phyloP scores from a whole-genome alignment of 2,888 invertebrate genomes.

The Synanthedon myopaeformis region DNA sequence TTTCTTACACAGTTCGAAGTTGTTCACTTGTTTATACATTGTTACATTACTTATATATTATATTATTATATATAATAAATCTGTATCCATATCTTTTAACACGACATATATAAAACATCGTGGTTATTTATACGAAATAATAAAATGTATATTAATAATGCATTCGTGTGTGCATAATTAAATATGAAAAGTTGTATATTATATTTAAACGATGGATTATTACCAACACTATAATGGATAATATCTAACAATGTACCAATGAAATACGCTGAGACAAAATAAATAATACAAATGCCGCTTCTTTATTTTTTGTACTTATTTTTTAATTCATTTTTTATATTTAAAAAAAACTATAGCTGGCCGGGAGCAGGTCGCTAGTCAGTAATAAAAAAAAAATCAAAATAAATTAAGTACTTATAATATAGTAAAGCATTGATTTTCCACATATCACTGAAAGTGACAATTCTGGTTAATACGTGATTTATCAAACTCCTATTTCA shows the following conservation, averaged over 20 bases:
- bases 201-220: slow-evolving; percentile 50
- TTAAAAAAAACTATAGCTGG: too few relatives aligned
- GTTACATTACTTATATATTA: slow-evolving; percentile 23
- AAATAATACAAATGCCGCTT: slow-evolving; percentile 69
- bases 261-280: slow-evolving; percentile 64
- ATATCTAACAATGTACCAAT: slow-evolving; percentile 68
- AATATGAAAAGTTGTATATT: slow-evolving; percentile 64
- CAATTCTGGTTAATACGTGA: too few relatives aligned
- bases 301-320: slow-evolving; percentile 56
- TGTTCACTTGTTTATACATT: slow-evolving; percentile 69
- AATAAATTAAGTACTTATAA: too few relatives aligned
- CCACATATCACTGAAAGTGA: too few relatives aligned
- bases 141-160: slow-evolving; percentile 63
- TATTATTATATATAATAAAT: slow-evolving; percentile 17
- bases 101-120: slow-evolving; percentile 52
- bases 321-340: too few relatives aligned
- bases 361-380: too few relatives aligned
- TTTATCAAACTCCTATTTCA: too few relatives aligned
- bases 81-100: slow-evolving; percentile 65
- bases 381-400: too few relatives aligned
- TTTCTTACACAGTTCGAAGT: slow-evolving; percentile 60
- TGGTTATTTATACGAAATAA: slow-evolving; percentile 62
- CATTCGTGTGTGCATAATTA: slow-evolving; percentile 60
- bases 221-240: slow-evolving; percentile 53
- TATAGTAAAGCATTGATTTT: too few relatives aligned